A percentile compares a stretch with the other conserved stretches of the same genome.
Evolutionary conservation across 1,140 invertebrate genomes (phyloP).

Genomic region (Rhynchophorus ferrugineus): DNA sequence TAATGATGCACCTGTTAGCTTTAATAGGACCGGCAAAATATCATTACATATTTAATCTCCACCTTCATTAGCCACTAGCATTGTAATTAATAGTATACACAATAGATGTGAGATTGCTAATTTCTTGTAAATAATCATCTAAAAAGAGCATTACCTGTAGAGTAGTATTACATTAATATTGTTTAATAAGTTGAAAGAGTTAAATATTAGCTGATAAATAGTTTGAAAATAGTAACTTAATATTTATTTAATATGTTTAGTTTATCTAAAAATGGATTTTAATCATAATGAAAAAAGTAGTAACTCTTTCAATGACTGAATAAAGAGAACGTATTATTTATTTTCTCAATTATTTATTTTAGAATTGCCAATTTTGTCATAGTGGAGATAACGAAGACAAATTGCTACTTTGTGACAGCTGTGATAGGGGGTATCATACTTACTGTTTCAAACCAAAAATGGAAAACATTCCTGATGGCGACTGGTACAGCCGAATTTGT

Average conservation of each 20-base stretch:
- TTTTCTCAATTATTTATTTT: slow-evolving; percentile 40
- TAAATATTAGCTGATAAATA: too few species aligned
- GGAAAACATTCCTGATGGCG: slow-evolving; percentile 92
- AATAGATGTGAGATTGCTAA: background rate
- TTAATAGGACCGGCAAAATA: too few species aligned
- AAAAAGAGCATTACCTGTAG: slow-evolving; percentile 7
- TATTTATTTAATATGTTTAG: too few species aligned
- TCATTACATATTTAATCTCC: too few species aligned
- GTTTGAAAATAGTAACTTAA: too few species aligned
- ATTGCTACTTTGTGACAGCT: slow-evolving; percentile 89
- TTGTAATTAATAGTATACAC: background rate
- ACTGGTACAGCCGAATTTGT: slow-evolving; percentile 64
- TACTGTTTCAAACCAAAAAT: slow-evolving; percentile 97
- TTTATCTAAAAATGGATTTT: too few species aligned
- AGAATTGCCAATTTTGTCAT: slow-evolving; percentile 96
- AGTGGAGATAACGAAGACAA: slow-evolving; percentile 94
- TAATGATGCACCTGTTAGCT: too few species aligned
- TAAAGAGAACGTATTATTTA: background rate
- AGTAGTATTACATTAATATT: background rate
- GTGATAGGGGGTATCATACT: slow-evolving; percentile 96
- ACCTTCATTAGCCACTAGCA: too few species aligned
- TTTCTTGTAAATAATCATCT: slow-evolving; percentile 1
- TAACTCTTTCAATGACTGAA: slow-evolving; percentile 1
- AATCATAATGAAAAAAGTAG: too few species aligned
- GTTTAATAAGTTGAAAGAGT: background rate